Conservation (phyloP, 1,140 invertebrate species). For the Drosophila busckii region DNA sequence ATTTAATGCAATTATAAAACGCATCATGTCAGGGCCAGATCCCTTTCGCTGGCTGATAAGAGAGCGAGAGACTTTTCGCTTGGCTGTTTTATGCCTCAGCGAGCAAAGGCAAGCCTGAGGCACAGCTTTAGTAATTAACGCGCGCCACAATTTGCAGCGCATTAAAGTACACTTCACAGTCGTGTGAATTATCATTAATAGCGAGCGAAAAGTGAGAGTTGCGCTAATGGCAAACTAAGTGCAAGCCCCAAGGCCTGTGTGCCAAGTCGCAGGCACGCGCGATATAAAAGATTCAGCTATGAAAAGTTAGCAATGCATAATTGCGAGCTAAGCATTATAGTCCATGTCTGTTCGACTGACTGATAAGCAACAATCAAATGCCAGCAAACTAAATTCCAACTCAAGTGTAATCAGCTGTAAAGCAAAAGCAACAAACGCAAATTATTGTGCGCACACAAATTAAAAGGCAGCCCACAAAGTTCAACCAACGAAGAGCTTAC, state of each 20-base stretch:
- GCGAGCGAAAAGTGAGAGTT: conserved; percentile 70
- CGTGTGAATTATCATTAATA: conserved; percentile 72
- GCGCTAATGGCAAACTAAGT: conserved; percentile 51
- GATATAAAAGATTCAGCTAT: too few relatives aligned
- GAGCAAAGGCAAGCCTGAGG: conserved; percentile 56
- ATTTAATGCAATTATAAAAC: conserved; percentile 29
- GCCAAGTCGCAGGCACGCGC: conserved; percentile 14
- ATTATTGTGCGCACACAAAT: too few relatives aligned
- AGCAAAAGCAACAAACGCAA: conserved; percentile 32
- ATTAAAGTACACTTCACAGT: conserved; percentile 38
- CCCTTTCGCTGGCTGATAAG: conserved; percentile 27
- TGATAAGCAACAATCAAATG: conserved; percentile 77
- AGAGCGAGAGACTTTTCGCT: conserved; percentile 2
- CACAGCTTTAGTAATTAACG: conserved; percentile 56
- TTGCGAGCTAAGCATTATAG: conserved; percentile 27
- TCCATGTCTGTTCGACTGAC: conserved; percentile 18
- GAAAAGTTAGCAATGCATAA: conserved; percentile 71
- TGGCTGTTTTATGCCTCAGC: conserved; percentile 60
- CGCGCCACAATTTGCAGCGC: conserved; percentile 67
- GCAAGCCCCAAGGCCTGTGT: conserved; percentile 43
- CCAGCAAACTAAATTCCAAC: conserved; percentile 74
- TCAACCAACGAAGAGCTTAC: too few relatives aligned
- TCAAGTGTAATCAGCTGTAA: conserved; percentile 65
- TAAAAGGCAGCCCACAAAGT: too few relatives aligned
- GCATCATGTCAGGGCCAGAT: conserved; percentile 34